A percentile compares a stretch with the other conserved stretches of the same genome.
These are phyloP conservation scores for Phymorhynchus buccinoides DNA, from an alignment of 1,140 invertebrate species.

Conservation along the genomic window DNA sequence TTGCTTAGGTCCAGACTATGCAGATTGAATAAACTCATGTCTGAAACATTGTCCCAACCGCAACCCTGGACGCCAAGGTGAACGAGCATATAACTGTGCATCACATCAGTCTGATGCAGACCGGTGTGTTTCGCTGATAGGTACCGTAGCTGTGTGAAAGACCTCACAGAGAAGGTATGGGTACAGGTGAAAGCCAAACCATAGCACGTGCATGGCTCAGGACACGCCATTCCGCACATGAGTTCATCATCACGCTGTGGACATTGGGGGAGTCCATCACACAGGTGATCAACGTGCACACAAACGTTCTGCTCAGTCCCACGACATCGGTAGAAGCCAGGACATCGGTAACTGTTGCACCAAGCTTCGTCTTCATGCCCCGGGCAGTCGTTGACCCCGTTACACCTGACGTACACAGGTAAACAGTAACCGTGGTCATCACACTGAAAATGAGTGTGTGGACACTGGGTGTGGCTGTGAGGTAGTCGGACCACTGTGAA, in stretches of 20 bases:
- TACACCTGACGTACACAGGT: neutral
- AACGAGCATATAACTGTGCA: neutral
- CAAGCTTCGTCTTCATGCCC: too few relatives aligned
- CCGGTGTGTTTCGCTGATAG: neutral
- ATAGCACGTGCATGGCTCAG: neutral
- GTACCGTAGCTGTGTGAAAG: neutral
- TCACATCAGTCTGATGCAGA: neutral
- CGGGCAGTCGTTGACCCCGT: neutral
- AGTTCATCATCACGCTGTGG: too few relatives aligned
- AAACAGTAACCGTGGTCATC: neutral
- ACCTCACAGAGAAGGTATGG: neutral
- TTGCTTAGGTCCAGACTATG: neutral
- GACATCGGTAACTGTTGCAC: too few relatives aligned
- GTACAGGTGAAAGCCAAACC: constrained; percentile 13
- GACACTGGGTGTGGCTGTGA: neutral
- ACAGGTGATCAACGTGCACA: too few relatives aligned
- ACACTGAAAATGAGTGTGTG: neutral
- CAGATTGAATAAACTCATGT: neutral
- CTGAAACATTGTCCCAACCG: neutral
- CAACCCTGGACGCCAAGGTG: neutral
- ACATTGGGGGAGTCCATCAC: too few relatives aligned
- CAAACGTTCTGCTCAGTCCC: too few relatives aligned
- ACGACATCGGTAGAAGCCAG: too few relatives aligned
- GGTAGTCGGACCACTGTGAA: neutral
- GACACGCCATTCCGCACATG: too few relatives aligned